A percentile compares a stretch with the other conserved stretches of the same genome.
phyloP scores from a whole-genome alignment of 2,797 vertebrate species.

The Poecilia gillii region DNA sequence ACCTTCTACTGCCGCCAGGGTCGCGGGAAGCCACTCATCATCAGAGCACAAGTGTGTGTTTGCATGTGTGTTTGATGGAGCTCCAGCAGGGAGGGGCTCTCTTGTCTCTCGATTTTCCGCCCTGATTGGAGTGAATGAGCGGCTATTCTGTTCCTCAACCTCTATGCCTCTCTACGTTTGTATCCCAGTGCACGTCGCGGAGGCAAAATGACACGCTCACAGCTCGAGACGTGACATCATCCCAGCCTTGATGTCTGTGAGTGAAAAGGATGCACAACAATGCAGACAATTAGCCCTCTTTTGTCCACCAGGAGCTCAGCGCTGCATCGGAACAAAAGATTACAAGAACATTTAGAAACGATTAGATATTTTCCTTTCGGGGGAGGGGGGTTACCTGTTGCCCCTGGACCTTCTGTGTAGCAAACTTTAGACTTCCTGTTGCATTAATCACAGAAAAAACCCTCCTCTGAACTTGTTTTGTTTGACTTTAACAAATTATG shows the following conservation, averaged over 20 bases:
- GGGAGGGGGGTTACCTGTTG: not conserved
- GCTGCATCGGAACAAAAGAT: not conserved
- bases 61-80: slow-evolving; percentile 43
- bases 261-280: slow-evolving; percentile 24
- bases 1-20: slow-evolving; percentile 84
- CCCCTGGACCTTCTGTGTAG: not conserved
- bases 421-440: not conserved
- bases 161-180: slow-evolving; percentile 56
- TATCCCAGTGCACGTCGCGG: slow-evolving; percentile 38
- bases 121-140: slow-evolving; percentile 97
- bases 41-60: slow-evolving; percentile 40
- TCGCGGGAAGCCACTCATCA: slow-evolving; percentile 75
- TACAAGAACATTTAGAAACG: not conserved
- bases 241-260: slow-evolving; percentile 45
- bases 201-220: slow-evolving; percentile 44
- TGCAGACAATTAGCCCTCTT: slow-evolving; percentile 12
- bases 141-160: slow-evolving; percentile 81
- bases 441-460: not conserved
- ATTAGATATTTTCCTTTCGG: not conserved
- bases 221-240: slow-evolving; percentile 68
- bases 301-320: not conserved
- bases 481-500: not conserved
- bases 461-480: not conserved
- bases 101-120: slow-evolving; percentile 97
- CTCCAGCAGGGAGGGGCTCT: slow-evolving; percentile 73